These are phyloP conservation scores for Bucco capensis DNA, from an alignment of 2,113 vertebrate genomes.

Conservation along the genomic window DNA sequence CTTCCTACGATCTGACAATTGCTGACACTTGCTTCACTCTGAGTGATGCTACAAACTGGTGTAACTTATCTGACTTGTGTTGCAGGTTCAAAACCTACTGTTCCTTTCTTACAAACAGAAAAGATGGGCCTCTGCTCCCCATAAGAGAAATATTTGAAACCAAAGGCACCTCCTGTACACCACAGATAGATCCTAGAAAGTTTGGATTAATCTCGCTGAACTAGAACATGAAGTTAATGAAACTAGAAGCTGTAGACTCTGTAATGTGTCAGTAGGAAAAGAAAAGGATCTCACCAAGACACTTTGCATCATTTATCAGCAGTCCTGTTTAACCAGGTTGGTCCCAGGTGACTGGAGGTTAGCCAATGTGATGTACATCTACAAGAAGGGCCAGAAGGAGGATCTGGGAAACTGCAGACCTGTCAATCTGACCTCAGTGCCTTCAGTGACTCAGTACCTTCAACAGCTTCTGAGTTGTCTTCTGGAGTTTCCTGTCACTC, in stretches of 20 bases:
- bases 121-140: neutral
- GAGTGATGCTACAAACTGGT: rapidly evolving
- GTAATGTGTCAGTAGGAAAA: neutral
- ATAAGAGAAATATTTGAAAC: neutral
- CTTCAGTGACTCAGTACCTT: no score
- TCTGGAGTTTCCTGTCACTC: neutral
- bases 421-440: no score
- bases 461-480: neutral
- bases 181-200: neutral
- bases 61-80: neutral
- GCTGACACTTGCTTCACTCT: neutral
- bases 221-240: neutral
- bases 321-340: no score
- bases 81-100: neutral
- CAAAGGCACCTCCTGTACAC: neutral
- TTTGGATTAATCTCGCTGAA: neutral
- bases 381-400: no score
- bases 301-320: no score
- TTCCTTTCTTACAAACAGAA: neutral
- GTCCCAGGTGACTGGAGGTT: no score
- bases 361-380: no score
- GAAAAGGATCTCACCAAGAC: no score
- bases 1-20: neutral
- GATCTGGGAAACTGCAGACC: no score
- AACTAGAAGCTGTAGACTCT: neutral